These are phyloP conservation scores for Ommatoiulus sabulosus DNA, from an alignment of 2,888 invertebrate species.

Conservation along the genomic window DNA sequence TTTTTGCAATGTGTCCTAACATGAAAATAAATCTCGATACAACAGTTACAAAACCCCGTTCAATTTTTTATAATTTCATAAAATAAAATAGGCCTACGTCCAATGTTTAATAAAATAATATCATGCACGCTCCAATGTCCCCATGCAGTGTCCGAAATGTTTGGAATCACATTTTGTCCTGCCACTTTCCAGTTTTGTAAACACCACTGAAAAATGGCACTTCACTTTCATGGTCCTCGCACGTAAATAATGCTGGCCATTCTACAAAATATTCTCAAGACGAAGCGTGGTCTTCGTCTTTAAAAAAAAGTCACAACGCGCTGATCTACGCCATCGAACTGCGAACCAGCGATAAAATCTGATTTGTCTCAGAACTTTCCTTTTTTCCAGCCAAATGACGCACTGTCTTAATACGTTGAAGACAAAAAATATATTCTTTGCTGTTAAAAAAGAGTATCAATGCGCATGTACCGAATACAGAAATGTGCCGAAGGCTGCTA, in stretches of 20 bases:
- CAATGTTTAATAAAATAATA: no score
- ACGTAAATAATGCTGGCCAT: neutral
- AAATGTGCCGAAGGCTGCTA: no score
- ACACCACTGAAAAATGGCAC: neutral
- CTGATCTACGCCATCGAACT: constrained; percentile 1
- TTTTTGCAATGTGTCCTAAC: no score
- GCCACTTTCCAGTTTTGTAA: neutral
- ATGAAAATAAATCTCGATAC: no score
- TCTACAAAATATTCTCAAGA: no score
- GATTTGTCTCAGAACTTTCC: neutral
- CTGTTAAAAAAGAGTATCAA: neutral
- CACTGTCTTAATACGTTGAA: neutral
- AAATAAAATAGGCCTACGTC: no score
- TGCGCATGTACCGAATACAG: no score
- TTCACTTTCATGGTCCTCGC: neutral
- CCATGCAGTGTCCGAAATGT: no score
- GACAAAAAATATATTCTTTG: neutral
- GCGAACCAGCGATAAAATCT: neutral
- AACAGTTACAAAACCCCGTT: no score
- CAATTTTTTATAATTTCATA: no score
- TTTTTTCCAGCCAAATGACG: neutral
- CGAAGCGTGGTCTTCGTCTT: no score
- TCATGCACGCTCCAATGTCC: no score
- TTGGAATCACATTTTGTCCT: neutral
- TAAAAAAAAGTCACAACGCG: constrained; percentile 4